These are phyloP conservation scores for Argyrosomus regius DNA, from an alignment of 2,797 vertebrate genomes.

Conservation along the genomic window DNA sequence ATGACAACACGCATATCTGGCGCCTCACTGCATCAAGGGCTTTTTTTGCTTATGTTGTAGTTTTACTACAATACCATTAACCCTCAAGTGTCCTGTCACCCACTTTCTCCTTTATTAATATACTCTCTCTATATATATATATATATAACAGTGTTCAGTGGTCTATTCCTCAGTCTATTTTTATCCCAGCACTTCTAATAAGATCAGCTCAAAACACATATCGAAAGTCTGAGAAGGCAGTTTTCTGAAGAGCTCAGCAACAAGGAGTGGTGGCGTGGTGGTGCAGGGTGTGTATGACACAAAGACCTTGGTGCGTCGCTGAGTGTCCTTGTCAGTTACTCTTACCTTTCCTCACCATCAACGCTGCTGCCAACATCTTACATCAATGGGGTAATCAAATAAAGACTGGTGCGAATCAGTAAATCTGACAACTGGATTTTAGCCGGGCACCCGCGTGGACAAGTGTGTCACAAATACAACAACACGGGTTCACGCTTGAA, in stretches of 20 bases:
- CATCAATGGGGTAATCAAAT: conserved; percentile 80
- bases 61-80: conserved; percentile 69
- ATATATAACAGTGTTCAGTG: conserved; percentile 41
- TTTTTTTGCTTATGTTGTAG: conserved; percentile 57
- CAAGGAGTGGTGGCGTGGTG: conserved; percentile 56
- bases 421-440: conserved; percentile 72
- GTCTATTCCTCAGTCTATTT: conserved; percentile 63
- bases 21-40: conserved; percentile 7
- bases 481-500: not conserved
- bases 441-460: conserved; percentile 28
- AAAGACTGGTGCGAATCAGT: conserved; percentile 71
- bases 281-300: conserved; percentile 51
- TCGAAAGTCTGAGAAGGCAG: conserved; percentile 64
- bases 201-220: conserved; percentile 71
- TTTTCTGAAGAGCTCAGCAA: conserved; percentile 77
- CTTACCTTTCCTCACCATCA: conserved; percentile 76
- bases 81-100: conserved; percentile 58
- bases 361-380: conserved; percentile 69
- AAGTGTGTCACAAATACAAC: conserved; percentile 20
- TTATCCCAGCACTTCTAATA: conserved; percentile 66
- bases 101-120: conserved; percentile 44
- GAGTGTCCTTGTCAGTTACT: conserved; percentile 81
- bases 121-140: not conserved
- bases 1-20: conserved; percentile 23
- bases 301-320: conserved; percentile 71